Evolutionary conservation across 1,140 invertebrate species (phyloP).

Genomic region (Caenorhabditis brenneri): DNA sequence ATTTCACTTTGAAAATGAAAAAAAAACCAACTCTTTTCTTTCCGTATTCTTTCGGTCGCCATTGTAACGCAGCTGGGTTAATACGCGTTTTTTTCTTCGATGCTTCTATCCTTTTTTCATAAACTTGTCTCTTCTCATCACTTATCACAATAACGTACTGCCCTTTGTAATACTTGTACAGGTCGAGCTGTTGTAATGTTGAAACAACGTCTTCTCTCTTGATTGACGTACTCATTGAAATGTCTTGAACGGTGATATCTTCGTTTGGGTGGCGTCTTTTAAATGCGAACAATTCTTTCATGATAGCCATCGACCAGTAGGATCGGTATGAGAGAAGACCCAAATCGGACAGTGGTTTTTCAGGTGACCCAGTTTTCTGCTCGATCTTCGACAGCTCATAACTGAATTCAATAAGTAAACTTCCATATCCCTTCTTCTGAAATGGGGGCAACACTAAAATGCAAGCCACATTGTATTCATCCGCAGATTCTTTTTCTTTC

Average conservation of each 20-base stretch:
- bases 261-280: constrained; percentile 14
- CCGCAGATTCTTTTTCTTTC: constrained; percentile 98
- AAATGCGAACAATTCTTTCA: constrained; percentile 52
- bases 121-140: constrained; percentile 84
- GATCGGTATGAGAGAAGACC: constrained; percentile 77
- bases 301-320: constrained; percentile 53
- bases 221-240: constrained; percentile 50
- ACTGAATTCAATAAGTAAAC: constrained; percentile 98
- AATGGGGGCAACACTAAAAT: constrained; percentile 97
- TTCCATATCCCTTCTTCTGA: constrained; percentile 97
- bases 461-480: constrained; percentile 99
- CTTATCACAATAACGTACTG: constrained; percentile 96
- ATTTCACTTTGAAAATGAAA: not conserved
- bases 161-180: constrained; percentile 98
- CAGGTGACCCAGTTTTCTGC: constrained; percentile 92
- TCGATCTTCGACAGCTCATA: constrained; percentile 96
- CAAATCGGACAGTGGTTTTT: constrained; percentile 91
- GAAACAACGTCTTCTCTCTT: constrained; percentile 57
- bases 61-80: constrained; percentile 93
- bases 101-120: constrained; percentile 83
- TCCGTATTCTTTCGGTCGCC: constrained; percentile 96
- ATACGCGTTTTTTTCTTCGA: constrained; percentile 75
- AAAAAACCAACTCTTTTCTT: constrained; percentile 45
- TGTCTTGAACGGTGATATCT: constrained; percentile 46
- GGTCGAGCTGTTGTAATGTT: constrained; percentile 80